Evolutionary conservation across 2,888 invertebrate species (phyloP), one percentile per base, ranked within the genome.

Genomic region (Habroteleia sp.): DNA sequence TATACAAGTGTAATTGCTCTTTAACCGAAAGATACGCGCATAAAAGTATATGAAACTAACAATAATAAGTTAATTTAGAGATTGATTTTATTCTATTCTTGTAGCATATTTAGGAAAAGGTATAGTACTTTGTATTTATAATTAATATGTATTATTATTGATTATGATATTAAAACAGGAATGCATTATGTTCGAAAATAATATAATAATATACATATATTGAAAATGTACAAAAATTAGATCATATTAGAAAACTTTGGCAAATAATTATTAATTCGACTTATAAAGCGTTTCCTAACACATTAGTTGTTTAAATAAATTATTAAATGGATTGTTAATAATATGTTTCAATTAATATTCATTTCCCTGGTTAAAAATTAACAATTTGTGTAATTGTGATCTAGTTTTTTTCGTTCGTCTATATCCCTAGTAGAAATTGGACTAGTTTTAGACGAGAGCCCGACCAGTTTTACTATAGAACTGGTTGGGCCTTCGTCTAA

Each of bases 11-110:
- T 5, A 8, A 33, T 56, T 42, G 42, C 23, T 14, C 17, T 39
- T 29, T 11, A 25, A 63, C 42, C 50, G 63, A 63, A 63, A 63
- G 63, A 63, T 63, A 52, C 63, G 63, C 33, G 50, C 63, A 63
- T 50, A n/a, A 29, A 63, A 63, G 46, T 60, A 10, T 1, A 56
- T 25, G 14, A 27, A 14, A 7, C 20, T 11, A 11, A 46, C 7
- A 5, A 7, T 5, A 27, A 27, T 27, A 27, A 7, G 11, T 3
- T 33, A 33, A 33, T 11, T 2, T 20, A 20, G 20, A 20, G 5
- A 20, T 20, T 20, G 2, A 20, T 20, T 20, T 20, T 31, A 27
- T 31, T n/a, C n/a, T n/a, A n/a, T n/a, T n/a, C n/a, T n/a, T n/a
- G n/a, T 31, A 46, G 17, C 8, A 1, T 1, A 8, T 25, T 14